Conservation (phyloP, 2,113 vertebrate species). For the Chlamydotis undulata region DNA sequence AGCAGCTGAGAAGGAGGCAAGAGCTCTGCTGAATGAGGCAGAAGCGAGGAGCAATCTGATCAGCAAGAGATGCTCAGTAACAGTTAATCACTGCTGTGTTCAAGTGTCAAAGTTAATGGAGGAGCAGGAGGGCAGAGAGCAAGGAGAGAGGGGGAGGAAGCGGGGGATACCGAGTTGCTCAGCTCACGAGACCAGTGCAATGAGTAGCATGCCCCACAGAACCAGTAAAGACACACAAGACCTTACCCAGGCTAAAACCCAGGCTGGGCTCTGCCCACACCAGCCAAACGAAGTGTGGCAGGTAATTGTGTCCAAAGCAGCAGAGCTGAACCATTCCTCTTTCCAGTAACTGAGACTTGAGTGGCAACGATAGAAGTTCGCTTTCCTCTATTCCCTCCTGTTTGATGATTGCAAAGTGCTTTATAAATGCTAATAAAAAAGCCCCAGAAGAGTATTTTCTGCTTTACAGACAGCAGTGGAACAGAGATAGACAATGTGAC, state of each 20-base stretch:
- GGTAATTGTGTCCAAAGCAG: neutral
- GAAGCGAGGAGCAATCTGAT: neutral
- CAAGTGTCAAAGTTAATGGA: neutral
- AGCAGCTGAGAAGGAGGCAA: neutral
- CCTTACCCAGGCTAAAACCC: neutral
- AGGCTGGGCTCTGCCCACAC: neutral
- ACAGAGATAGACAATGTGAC: neutral
- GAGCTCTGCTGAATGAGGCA: neutral
- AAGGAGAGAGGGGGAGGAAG: neutral
- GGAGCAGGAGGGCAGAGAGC: neutral
- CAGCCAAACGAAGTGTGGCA: neutral
- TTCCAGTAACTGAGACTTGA: neutral
- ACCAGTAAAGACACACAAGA: neutral
- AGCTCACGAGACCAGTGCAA: neutral
- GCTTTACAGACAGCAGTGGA: neutral
- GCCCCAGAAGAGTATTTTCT: neutral
- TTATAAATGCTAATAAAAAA: slow-evolving; percentile 26
- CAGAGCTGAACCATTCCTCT: neutral
- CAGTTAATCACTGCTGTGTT: neutral
- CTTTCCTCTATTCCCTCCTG: neutral
- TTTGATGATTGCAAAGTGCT: neutral
- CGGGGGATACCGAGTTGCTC: rapidly evolving
- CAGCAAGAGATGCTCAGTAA: neutral
- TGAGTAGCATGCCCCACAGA: neutral
- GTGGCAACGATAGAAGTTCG: neutral